Evolutionary conservation across 2,797 vertebrate genomes (phyloP), one percentile per base, ranked within the genome.

Genomic region (Periophthalmus magnuspinnatus): DNA sequence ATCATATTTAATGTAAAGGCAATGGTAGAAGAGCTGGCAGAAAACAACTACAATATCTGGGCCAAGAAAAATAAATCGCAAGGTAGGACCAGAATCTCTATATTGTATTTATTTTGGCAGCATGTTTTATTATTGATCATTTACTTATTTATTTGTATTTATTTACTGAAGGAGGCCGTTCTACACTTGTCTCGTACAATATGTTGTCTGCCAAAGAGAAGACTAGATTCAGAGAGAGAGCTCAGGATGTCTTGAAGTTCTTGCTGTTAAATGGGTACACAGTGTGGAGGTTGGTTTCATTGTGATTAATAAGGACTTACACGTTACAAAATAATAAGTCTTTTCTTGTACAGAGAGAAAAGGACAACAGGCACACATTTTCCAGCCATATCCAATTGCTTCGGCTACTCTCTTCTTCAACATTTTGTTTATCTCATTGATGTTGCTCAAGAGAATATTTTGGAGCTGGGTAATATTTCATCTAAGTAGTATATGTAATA

Each of bases 11-110:
- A 38, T 45, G 41, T 45, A 5, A 76, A 99, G 97, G 94, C 94
- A 24, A 97, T 98, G 96, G 95, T 96, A 72, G 96, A 98, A 84
- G 95, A 95, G 86, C 94, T 99, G 91, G 95, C 96, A 65, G 96
- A 98, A 92, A 98, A 98, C 88, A 95, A 97, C 81, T 96, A 99
- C 88, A 97, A 96, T 60, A 91, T 94, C 83, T 98, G 95, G 95
- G 96, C 96, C 67, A 96, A 95, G 91, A 97, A 91, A 88, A 98
- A 96, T 92, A 97, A 96, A 86, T 71, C 92, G 72, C 95, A 97
- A 80, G 97, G 97, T 98, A 93, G 16, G 2, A 41, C 19, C 19
- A 13, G 0, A 38, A 16, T 56, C 5, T 34, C 33, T 65, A 34
- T 19, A 33, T 55, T 9, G 19, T 22, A 2, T 52, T 54, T 17